Conservation (phyloP, 2,113 vertebrate species). For the Etheostoma spectabile region DNA sequence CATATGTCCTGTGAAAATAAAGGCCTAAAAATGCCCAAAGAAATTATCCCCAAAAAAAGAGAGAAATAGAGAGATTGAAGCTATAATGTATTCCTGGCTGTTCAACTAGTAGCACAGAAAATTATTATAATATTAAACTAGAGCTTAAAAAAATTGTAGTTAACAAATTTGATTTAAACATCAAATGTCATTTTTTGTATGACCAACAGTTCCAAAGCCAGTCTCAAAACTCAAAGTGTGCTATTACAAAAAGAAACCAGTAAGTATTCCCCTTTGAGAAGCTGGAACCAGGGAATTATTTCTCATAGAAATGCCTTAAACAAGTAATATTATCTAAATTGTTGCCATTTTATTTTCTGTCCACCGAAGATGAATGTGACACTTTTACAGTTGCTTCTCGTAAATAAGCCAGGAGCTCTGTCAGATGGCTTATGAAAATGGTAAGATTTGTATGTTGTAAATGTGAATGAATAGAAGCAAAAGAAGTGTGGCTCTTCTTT, state of each 20-base stretch:
- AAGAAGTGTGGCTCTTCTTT: conserved; percentile 1
- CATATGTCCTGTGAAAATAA: too few species aligned
- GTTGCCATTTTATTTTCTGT: not conserved
- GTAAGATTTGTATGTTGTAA: not conserved
- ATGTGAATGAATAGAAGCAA: conserved; percentile 29
- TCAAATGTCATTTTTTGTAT: too few species aligned
- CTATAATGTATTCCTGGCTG: not conserved
- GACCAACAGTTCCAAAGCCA: too few species aligned
- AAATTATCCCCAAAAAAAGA: not conserved
- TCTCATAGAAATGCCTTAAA: not conserved
- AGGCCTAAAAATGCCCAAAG: too few species aligned
- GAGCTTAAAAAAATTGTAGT: not conserved
- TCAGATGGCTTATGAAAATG: not conserved
- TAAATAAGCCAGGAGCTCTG: not conserved
- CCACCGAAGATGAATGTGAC: not conserved
- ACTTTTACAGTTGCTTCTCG: not conserved
- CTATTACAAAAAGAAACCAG: too few species aligned
- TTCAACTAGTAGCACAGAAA: not conserved
- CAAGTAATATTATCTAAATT: not conserved
- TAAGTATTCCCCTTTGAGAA: not conserved
- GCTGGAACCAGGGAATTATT: too few species aligned
- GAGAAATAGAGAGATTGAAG: not conserved
- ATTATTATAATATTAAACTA: not conserved
- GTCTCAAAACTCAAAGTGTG: too few species aligned
- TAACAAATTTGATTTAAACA: not conserved